Conservation (phyloP, 2,888 invertebrate genomes). For the Mythimna lalbum region DNA sequence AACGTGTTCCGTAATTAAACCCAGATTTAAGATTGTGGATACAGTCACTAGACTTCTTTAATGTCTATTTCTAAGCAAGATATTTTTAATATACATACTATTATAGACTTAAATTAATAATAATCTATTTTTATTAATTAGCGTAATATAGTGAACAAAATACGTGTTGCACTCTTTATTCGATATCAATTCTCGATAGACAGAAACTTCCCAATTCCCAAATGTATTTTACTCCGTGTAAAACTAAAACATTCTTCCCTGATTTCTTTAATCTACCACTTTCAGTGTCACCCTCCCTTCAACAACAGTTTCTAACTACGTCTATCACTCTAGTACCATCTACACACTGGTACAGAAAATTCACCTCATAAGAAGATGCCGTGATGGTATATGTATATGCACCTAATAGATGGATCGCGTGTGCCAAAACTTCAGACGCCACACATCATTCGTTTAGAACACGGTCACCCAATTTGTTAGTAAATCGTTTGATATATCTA, state of each 20-base stretch:
- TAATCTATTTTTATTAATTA: too few species aligned
- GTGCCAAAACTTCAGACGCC: constrained; percentile 36
- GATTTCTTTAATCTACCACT: background rate
- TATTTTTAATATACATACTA: background rate
- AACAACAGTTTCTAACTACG: background rate
- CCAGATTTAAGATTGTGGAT: background rate
- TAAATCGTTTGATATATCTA: constrained; percentile 22
- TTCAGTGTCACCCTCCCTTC: background rate
- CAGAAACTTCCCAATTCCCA: too few species aligned
- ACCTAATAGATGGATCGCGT: constrained; percentile 46
- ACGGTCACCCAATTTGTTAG: constrained; percentile 48
- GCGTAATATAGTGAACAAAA: too few species aligned
- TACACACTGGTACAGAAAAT: constrained; percentile 28
- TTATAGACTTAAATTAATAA: too few species aligned
- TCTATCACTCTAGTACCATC: constrained; percentile 25
- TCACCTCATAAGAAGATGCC: constrained; percentile 26
- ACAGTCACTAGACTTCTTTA: background rate
- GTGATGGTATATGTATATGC: constrained; percentile 27
- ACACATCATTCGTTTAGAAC: constrained; percentile 34
- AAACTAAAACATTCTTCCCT: background rate
- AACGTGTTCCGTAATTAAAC: constrained; percentile 5
- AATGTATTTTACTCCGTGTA: background rate
- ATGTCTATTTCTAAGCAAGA: background rate
- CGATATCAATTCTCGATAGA: too few species aligned
- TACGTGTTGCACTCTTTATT: too few species aligned